These are phyloP conservation scores for Chamaetylas fuelleborni DNA, from an alignment of 2,113 vertebrate species.

Conservation along the genomic window DNA sequence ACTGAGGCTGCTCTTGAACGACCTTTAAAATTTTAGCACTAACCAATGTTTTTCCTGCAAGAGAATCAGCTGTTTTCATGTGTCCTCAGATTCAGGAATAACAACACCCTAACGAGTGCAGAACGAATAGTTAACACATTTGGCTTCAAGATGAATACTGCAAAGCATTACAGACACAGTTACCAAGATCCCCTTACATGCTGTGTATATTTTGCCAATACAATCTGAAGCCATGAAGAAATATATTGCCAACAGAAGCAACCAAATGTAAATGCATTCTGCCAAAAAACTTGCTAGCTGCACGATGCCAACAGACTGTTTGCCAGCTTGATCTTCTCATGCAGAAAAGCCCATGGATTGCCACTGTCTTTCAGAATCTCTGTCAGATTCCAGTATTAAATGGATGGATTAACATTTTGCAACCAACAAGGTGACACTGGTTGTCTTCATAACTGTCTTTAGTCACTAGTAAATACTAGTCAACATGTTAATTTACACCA, in stretches of 20 bases:
- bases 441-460: neutral
- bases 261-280: constrained; percentile 17
- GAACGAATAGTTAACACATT: neutral
- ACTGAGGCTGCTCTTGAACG: neutral
- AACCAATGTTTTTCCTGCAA: neutral
- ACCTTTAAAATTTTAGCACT: neutral
- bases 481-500: neutral
- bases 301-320: neutral
- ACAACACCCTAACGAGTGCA: neutral
- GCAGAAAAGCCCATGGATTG: neutral
- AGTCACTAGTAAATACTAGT: neutral
- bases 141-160: neutral
- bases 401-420: constrained; percentile 7
- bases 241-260: constrained; percentile 23
- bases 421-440: neutral
- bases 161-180: neutral
- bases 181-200: constrained; percentile 1
- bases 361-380: neutral
- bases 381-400: constrained; percentile 18
- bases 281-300: constrained; percentile 2
- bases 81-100: neutral
- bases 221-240: neutral
- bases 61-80: neutral
- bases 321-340: neutral
- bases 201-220: constrained; percentile 37